phyloP scores from a whole-genome alignment of 2,888 invertebrate species.

The Mesoligia furuncula region DNA sequence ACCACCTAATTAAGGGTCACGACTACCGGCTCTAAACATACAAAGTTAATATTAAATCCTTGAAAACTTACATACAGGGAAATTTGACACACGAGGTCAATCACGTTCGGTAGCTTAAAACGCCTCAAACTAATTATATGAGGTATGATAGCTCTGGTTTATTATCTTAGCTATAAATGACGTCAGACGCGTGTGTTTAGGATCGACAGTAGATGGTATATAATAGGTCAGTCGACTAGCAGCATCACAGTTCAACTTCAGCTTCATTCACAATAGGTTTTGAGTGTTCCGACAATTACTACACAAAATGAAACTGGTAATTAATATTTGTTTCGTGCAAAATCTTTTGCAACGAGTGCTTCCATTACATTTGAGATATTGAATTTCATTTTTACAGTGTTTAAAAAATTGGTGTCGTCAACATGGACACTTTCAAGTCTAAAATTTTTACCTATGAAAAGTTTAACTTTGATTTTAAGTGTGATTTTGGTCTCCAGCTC shows the following conservation, averaged over 20 bases:
- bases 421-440: background rate
- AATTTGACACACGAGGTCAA: constrained; percentile 82
- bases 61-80: constrained; percentile 70
- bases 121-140: constrained; percentile 80
- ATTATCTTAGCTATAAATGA: constrained; percentile 77
- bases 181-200: constrained; percentile 82
- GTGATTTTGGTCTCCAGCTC: background rate
- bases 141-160: constrained; percentile 77
- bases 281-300: constrained; percentile 50
- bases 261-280: constrained; percentile 68
- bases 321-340: constrained; percentile 43
- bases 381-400: background rate
- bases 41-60: constrained; percentile 69
- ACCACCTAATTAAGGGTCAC: constrained; percentile 38
- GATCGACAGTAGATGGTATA: constrained; percentile 84
- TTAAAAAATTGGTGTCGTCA: background rate
- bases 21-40: constrained; percentile 28
- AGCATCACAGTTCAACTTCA: constrained; percentile 75
- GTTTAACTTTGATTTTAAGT: background rate
- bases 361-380: background rate
- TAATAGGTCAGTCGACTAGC: constrained; percentile 79
- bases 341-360: background rate
- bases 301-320: constrained; percentile 88
- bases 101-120: constrained; percentile 73
- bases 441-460: background rate